phyloP scores from a whole-genome alignment of 2,797 vertebrate genomes.

The Artibeus jamaicensis region DNA sequence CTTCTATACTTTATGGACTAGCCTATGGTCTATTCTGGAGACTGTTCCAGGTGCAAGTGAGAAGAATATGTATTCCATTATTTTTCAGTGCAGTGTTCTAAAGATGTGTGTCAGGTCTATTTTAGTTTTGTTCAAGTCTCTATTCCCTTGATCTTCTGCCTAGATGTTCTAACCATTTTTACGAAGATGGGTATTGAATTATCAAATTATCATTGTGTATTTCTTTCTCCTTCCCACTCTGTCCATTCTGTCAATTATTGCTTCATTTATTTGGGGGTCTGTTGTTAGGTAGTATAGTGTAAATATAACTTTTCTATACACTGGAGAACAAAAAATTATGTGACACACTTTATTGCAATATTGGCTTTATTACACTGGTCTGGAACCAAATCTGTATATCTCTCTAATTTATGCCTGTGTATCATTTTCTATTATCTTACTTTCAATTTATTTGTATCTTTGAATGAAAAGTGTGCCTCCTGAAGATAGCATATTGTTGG shows the following conservation, averaged over 20 bases:
- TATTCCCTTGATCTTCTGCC: conserved; percentile 1
- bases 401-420: background rate
- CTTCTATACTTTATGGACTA: background rate
- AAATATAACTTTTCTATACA: background rate
- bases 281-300: background rate
- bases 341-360: background rate
- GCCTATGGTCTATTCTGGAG: background rate
- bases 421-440: background rate
- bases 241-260: background rate
- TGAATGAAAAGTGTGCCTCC: background rate
- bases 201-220: background rate
- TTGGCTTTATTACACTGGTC: background rate
- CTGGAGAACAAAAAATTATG: background rate
- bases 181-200: background rate
- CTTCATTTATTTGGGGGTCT: background rate
- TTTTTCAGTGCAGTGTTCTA: background rate
- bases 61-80: background rate
- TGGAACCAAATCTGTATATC: too few species aligned
- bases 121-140: background rate
- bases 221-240: background rate
- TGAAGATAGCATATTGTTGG: background rate
- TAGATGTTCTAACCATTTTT: background rate
- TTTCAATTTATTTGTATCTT: background rate
- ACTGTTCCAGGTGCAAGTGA: background rate
- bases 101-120: background rate